Conservation (phyloP, 35 echinoderm and acorn worm species). For the Lytechinus variegatus region DNA sequence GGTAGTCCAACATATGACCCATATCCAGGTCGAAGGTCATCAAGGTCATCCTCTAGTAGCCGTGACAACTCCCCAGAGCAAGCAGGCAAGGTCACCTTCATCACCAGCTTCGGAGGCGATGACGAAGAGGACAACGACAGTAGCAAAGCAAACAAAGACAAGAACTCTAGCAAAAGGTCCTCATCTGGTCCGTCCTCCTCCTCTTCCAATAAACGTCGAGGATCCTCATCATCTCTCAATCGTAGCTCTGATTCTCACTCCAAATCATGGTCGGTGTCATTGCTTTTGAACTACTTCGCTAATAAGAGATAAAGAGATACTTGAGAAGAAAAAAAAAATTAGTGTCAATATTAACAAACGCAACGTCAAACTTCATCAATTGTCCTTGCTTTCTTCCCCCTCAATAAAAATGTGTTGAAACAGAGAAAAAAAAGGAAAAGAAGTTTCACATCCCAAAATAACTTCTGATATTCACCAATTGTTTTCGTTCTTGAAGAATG, state of each 20-base stretch:
- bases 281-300: slow-evolving; percentile 29
- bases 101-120: slow-evolving; percentile 96
- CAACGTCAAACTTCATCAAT: neutral
- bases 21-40: slow-evolving; percentile 56
- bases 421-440: no score
- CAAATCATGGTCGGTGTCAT: slow-evolving; percentile 94
- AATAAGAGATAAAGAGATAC: neutral
- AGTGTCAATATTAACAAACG: neutral
- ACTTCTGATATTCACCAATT: no score
- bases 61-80: slow-evolving; percentile 81
- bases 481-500: no score
- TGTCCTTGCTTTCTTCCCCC: neutral
- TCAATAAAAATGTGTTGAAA: neutral
- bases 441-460: no score
- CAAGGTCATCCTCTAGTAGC: slow-evolving; percentile 85
- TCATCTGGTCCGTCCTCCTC: neutral
- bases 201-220: slow-evolving; percentile 14
- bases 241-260: slow-evolving; percentile 70
- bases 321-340: neutral
- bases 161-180: slow-evolving; percentile 23
- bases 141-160: neutral
- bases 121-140: slow-evolving; percentile 53
- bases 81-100: slow-evolving; percentile 94
- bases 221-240: slow-evolving; percentile 52
- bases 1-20: slow-evolving; percentile 90